Evolutionary conservation across 2,888 invertebrate species (phyloP).

Genomic region (Eupithecia insigniata): DNA sequence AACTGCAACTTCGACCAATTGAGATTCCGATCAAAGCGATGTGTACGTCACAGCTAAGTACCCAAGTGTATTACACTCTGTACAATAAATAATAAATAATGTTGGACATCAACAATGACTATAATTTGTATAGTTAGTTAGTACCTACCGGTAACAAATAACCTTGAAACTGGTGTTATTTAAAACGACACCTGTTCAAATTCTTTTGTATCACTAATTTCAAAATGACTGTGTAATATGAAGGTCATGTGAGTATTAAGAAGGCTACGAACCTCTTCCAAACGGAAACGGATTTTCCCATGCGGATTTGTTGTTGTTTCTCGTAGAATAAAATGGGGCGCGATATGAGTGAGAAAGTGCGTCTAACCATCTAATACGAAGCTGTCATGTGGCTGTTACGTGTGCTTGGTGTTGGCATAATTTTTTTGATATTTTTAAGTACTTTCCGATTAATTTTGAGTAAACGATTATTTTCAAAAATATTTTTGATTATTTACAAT

Average conservation of each 20-base stretch:
- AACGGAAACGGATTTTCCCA: too few relatives aligned
- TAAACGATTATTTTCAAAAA: too few relatives aligned
- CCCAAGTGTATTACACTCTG: background rate
- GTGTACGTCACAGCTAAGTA: background rate
- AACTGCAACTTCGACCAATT: background rate
- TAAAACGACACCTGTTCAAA: slow-evolving; percentile 19
- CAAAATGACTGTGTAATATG: slow-evolving; percentile 4
- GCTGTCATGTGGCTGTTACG: too few relatives aligned
- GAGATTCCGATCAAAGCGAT: background rate
- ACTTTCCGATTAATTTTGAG: too few relatives aligned
- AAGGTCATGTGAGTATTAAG: background rate
- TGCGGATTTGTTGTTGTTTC: too few relatives aligned
- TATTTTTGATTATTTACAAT: too few relatives aligned
- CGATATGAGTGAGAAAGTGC: too few relatives aligned
- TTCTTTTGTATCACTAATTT: slow-evolving; percentile 18
- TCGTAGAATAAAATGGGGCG: too few relatives aligned
- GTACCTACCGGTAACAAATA: slow-evolving; percentile 8
- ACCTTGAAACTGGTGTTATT: slow-evolving; percentile 33
- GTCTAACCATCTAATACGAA: too few relatives aligned
- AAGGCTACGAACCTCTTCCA: too few relatives aligned
- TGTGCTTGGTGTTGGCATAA: too few relatives aligned
- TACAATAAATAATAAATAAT: background rate
- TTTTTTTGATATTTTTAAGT: too few relatives aligned
- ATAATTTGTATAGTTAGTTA: background rate
- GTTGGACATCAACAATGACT: background rate